Evolutionary conservation across 2,113 vertebrate species (phyloP).

Genomic region (Microtus montanus): DNA sequence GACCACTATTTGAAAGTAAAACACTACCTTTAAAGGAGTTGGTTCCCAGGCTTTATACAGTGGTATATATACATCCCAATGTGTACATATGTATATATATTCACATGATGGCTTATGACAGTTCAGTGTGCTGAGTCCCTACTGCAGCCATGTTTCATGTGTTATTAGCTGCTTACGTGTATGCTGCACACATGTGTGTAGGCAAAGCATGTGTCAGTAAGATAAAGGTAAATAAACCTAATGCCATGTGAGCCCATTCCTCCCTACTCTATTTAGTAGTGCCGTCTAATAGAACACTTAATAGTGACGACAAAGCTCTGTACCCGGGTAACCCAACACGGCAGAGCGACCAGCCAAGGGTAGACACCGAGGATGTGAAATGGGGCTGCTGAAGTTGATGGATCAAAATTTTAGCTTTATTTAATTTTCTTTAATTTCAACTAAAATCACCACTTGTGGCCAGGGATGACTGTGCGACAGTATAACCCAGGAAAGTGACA

Average conservation of each 20-base stretch:
- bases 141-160: not conserved
- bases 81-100: not conserved
- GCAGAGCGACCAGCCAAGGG: not conserved
- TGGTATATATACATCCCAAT: too few relatives aligned
- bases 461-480: not conserved
- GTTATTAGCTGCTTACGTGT: too few relatives aligned
- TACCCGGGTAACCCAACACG: not conserved
- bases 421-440: conserved; percentile 26
- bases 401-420: not conserved
- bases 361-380: not conserved
- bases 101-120: not conserved
- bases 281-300: not conserved
- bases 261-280: not conserved
- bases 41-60: not conserved
- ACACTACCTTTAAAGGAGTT: not conserved
- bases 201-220: too few relatives aligned
- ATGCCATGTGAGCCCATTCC: not conserved
- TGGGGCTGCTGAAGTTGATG: not conserved
- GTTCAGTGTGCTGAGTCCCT: not conserved
- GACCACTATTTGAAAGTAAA: not conserved
- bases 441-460: not conserved
- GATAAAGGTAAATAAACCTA: too few relatives aligned
- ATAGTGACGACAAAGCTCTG: not conserved
- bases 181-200: too few relatives aligned
- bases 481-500: not conserved